Evolutionary conservation across 1,140 invertebrate genomes (phyloP), one percentile per base, ranked within the genome.

Genomic region (Lordiphosa stackelbergi): DNA sequence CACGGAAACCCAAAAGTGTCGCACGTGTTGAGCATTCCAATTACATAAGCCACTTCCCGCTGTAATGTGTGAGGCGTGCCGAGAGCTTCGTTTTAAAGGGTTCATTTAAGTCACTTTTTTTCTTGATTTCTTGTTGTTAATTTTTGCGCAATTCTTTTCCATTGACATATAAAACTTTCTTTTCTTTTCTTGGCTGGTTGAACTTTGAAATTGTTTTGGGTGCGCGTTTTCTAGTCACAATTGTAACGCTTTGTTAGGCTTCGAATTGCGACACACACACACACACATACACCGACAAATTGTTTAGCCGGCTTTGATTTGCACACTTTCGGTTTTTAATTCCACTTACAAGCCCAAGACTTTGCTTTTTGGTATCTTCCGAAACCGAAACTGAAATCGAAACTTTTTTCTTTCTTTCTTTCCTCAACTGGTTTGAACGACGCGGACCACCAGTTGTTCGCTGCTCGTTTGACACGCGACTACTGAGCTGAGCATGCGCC

Each of bases 391-490:
- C 41, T 59, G 22, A 55, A 51, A 38, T 42, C 43, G 48, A 68
- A 69, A 68, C 64, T 68, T 10, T 53, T 37, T 9, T n/a, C 37
- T 22, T 46, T 46, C 47, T 41, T 45, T 35, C 7, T 49, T 46
- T 49, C 34, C 51, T 56, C 51, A 52, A 12, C 22, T 63, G 38
- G 37, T 49, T 43, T 38, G 31, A 13, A 24, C 57, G 19, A 45
- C 57, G 58, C 34, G 28, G 36, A 52, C 36, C 38, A n/a, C 63
- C 75, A 72, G 75, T 66, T 72, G 77, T 72, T 56, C 53, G 66
- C 62, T 72, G 71, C 38, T 81, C 77, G 75, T 81, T 74, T 79
- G 75, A 79, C 75, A 79, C 77, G 77, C 75, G 75, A 75, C 51
- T 55, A 53, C 71, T 34, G 34, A 58, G 66, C 53, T 43, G 53